Base-by-base conservation (phyloP, 2,113 vertebrate species). In the Sapayoa aenigma region DNA sequence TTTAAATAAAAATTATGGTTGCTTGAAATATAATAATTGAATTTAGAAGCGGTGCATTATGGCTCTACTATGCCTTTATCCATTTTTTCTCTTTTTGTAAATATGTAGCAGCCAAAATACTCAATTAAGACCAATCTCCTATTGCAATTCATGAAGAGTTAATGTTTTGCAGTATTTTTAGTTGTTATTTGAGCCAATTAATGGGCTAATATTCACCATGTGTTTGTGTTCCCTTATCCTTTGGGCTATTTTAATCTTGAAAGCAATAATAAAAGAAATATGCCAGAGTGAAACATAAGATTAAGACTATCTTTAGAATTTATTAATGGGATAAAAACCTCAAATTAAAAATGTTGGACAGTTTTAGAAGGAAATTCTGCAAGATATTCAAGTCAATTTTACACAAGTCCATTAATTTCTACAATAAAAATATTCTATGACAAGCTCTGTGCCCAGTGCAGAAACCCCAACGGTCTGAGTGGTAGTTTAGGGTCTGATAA, bases 101-200 rank as follows among this genome's bases (percentile, higher is more conserved):
- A 77, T 75, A 84, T 42, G 78, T 59, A 78, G 50, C 37, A 82
- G 20, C 59, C 23, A 94, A 50, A 7, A 25, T 72, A 93, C 18
- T 27, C 21, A 95, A 84, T 89, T 87, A 89, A 91, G 97, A 69
- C 25, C 60, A 94, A 82, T 84, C 41, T 97, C 69, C 66, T 88
- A 55, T 93, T 23, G 9, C 93, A 94, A 95, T 9, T 89, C 68
- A 94, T 92, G 89, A 96, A 68, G 44, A 93, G 49, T 95, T 67
- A 89, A 85, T 58, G 28, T 89, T 84, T 75, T 91, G 13, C 11
- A 63, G 30, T 52, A 69, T 80, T 94, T 92, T 86, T 87, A 94
- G 92, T 78, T 95, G n/a, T 95, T 56, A 95, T 95, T 96, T 95
- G 67, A 94, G 65, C 75, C 82, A 87, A 74, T 95, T 94, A 96